Conservation (phyloP, 2,888 invertebrate genomes). For the Nemoura dubitans region DNA sequence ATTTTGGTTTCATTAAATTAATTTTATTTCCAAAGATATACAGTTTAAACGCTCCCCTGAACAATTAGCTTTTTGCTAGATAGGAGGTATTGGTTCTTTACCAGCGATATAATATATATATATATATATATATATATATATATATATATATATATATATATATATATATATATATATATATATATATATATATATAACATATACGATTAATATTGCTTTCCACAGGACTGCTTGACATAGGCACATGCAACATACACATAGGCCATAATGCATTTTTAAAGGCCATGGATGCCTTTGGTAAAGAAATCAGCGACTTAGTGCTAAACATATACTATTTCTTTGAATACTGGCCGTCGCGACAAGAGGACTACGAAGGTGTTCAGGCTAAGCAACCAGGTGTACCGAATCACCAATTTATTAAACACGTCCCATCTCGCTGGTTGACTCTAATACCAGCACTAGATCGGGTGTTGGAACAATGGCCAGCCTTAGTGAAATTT, state of each 20-base stretch:
- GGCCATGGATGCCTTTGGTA: slow-evolving; percentile 42
- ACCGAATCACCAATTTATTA: slow-evolving; percentile 46
- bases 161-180: too few species aligned
- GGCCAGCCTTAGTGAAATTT: slow-evolving; percentile 48
- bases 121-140: too few species aligned
- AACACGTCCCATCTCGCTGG: slow-evolving; percentile 49
- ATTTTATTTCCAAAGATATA: too few species aligned
- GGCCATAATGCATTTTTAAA: slow-evolving; percentile 47
- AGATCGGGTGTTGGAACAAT: slow-evolving; percentile 45
- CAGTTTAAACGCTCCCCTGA: too few species aligned
- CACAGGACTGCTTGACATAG: slow-evolving; percentile 46
- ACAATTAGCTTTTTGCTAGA: too few species aligned
- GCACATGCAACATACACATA: slow-evolving; percentile 49
- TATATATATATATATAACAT: too few species aligned
- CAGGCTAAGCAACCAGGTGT: not conserved
- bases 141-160: too few species aligned
- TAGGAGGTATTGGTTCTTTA: too few species aligned
- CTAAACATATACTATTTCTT: slow-evolving; percentile 48
- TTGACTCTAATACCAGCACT: slow-evolving; percentile 47
- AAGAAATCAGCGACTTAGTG: slow-evolving; percentile 47
- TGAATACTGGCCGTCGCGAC: slow-evolving; percentile 45
- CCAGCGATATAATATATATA: too few species aligned
- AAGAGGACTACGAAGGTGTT: slow-evolving; percentile 42
- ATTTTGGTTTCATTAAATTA: too few species aligned
- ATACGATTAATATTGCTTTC: too few species aligned